phyloP scores from a whole-genome alignment of 2,113 vertebrate species.

The Pteropus alecto region DNA sequence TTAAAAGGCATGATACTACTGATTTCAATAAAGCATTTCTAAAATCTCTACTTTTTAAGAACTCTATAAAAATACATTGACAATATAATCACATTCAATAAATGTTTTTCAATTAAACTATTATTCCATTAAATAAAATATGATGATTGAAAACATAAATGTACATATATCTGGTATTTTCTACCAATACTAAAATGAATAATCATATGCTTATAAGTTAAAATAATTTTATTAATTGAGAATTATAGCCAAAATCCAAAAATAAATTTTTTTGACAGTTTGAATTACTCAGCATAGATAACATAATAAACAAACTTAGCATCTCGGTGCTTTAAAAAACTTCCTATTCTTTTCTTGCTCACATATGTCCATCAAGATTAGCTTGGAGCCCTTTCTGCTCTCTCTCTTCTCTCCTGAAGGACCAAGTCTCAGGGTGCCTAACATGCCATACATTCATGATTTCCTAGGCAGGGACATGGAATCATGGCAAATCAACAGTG shows the following conservation, averaged over 20 bases:
- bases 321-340: not conserved
- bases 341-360: not conserved
- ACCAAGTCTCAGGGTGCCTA: too few species aligned
- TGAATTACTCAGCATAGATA: not conserved
- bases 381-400: not conserved
- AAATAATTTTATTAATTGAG: not conserved
- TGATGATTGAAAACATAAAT: not conserved
- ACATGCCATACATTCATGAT: not conserved
- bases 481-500: not conserved
- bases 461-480: not conserved
- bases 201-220: not conserved
- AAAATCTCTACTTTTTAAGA: not conserved
- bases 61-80: not conserved
- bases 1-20: not conserved
- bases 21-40: not conserved
- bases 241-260: not conserved
- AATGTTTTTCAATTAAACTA: not conserved
- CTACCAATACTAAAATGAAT: not conserved
- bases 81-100: not conserved
- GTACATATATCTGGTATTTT: not conserved
- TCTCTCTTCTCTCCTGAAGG: not conserved
- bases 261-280: not conserved
- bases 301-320: not conserved
- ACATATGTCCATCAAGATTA: not conserved
- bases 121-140: not conserved